These are phyloP conservation scores for Pocillopora grandis DNA, from an alignment of 92 coral and sea anemone species.

Conservation along the genomic window DNA sequence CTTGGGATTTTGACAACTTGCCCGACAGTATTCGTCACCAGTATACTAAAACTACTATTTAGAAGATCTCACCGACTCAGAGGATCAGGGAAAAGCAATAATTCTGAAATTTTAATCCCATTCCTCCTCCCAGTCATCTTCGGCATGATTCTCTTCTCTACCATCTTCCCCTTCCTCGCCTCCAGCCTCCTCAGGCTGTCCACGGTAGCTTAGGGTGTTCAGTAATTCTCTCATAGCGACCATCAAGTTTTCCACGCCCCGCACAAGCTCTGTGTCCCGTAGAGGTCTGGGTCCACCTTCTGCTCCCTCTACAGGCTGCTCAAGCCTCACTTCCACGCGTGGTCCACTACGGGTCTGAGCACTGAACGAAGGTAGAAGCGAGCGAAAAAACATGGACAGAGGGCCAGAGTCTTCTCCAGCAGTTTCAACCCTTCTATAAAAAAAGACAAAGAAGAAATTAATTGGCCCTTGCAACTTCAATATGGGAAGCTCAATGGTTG, in stretches of 20 bases:
- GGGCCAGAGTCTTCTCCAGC: conserved; percentile 54
- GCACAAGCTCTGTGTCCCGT: conserved; percentile 86
- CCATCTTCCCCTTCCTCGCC: conserved; percentile 63
- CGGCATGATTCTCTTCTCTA: conserved; percentile 60
- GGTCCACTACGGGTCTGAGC: conserved; percentile 70
- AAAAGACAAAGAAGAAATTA: background rate
- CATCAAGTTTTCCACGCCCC: conserved; percentile 93
- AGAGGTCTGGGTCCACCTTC: conserved; percentile 86
- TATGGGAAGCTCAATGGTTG: background rate
- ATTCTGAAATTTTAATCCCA: background rate
- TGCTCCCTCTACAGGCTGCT: conserved; percentile 73
- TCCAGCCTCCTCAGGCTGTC: conserved; percentile 67
- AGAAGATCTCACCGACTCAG: background rate
- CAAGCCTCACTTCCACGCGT: conserved; percentile 54
- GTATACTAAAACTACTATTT: background rate
- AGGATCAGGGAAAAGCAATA: background rate
- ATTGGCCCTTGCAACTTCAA: background rate
- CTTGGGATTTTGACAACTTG: background rate
- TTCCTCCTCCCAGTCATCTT: conserved; percentile 59
- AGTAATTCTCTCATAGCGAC: conserved; percentile 95
- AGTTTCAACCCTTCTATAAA: conserved; percentile 17
- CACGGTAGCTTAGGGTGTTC: conserved; percentile 89
- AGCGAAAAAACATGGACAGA: conserved; percentile 87
- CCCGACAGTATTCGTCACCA: background rate
- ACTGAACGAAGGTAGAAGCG: conserved; percentile 85